Conservation (phyloP, 1,140 invertebrate genomes). For the Zaprionus africanus region DNA sequence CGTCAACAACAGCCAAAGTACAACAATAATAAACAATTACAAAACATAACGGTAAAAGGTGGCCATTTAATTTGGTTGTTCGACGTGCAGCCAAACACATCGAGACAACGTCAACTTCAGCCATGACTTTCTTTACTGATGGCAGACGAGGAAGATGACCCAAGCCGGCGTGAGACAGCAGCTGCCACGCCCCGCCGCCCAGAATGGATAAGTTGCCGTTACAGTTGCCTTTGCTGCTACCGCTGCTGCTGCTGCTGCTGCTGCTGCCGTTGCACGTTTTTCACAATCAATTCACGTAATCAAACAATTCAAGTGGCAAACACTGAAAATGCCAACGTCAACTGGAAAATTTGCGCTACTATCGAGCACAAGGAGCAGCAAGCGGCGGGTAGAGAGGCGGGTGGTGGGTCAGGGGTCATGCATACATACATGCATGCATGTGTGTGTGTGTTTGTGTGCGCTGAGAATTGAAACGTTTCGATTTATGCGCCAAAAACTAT, state of each 20-base stretch:
- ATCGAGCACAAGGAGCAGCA: constrained; percentile 19
- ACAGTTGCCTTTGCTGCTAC: constrained; percentile 56
- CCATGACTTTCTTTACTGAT: constrained; percentile 43
- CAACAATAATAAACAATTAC: constrained; percentile 20
- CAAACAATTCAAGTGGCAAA: constrained; percentile 84
- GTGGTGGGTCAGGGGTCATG: neutral
- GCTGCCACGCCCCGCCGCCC: constrained; percentile 8
- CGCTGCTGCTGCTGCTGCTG: constrained; percentile 52
- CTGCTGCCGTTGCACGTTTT: constrained; percentile 78
- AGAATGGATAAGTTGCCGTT: constrained; percentile 3
- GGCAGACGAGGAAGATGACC: constrained; percentile 26
- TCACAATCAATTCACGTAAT: constrained; percentile 83
- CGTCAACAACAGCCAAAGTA: constrained; percentile 46
- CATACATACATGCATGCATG: constrained; percentile 14
- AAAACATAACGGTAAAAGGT: constrained; percentile 60
- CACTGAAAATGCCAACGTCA: constrained; percentile 83
- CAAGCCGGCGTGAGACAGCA: neutral
- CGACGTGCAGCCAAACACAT: constrained; percentile 55
- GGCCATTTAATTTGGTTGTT: constrained; percentile 71
- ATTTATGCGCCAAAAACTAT: constrained; percentile 83
- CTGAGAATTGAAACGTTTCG: constrained; percentile 74
- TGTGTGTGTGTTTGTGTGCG: constrained; percentile 13
- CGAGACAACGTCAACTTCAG: constrained; percentile 39
- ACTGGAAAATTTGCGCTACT: constrained; percentile 80
- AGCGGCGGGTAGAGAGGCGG: neutral